Percentiles rank a stretch among this genome's conserved stretches.
These are phyloP conservation scores for Struthidea cinerea DNA, from an alignment of 2,113 vertebrate genomes.

Conservation along the genomic window DNA sequence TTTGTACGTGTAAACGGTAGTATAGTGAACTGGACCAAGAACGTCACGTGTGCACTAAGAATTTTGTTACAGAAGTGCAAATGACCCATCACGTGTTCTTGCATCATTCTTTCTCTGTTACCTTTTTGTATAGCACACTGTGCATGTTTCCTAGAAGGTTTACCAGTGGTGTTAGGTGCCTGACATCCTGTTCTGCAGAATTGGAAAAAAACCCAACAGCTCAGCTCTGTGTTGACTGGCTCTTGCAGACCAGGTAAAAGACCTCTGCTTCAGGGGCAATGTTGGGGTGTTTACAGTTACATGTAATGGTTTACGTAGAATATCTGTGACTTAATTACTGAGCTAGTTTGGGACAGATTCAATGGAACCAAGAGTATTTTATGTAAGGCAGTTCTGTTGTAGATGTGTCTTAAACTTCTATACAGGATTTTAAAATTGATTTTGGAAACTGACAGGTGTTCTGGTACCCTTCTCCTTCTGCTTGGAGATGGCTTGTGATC, in stretches of 20 bases:
- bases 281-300: neutral
- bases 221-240: neutral
- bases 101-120: neutral
- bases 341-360: neutral
- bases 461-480: neutral
- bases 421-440: neutral
- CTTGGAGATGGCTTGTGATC: neutral
- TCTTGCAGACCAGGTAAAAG: neutral
- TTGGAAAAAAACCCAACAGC: neutral
- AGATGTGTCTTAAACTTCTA: neutral
- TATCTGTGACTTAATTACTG: neutral
- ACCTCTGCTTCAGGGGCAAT: neutral
- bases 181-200: neutral
- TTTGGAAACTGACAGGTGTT: neutral
- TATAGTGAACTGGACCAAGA: neutral
- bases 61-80: neutral
- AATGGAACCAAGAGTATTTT: neutral
- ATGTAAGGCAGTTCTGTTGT: neutral
- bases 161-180: no score
- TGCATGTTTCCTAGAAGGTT: neutral
- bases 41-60: neutral
- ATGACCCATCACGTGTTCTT: neutral
- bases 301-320: neutral
- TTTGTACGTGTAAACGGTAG: neutral
- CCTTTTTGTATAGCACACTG: neutral